These are phyloP conservation scores for Apis florea DNA, from an alignment of 1,140 invertebrate species.

Conservation along the genomic window DNA sequence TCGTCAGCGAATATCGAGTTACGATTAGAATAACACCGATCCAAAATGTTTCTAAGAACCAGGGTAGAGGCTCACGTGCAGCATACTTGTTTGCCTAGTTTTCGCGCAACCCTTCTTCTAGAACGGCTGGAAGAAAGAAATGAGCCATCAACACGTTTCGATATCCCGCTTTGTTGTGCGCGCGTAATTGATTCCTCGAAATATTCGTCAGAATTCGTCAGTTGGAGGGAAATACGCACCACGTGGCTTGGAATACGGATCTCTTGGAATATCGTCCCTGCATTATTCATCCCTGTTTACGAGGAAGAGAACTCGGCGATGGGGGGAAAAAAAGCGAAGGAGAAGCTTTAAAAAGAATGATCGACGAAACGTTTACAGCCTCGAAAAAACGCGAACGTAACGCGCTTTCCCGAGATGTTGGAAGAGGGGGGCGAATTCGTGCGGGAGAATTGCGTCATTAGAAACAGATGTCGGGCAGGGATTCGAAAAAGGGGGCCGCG, in stretches of 20 bases:
- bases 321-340: no score
- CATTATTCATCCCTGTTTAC: slow-evolving; percentile 31
- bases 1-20: slow-evolving; percentile 28
- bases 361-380: no score
- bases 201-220: slow-evolving; percentile 34
- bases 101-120: slow-evolving; percentile 19
- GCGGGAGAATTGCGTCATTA: slow-evolving; percentile 16
- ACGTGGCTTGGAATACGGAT: not conserved
- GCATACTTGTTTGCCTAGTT: slow-evolving; percentile 38
- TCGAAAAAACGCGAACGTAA: not conserved
- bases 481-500: not conserved
- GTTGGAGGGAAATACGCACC: slow-evolving; percentile 29
- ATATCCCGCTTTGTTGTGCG: slow-evolving; percentile 41
- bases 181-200: slow-evolving; percentile 49
- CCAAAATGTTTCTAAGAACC: slow-evolving; percentile 34
- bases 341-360: no score
- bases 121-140: slow-evolving; percentile 46
- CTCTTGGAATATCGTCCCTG: slow-evolving; percentile 24
- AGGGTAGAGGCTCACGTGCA: no score
- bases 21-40: slow-evolving; percentile 20
- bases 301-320: not conserved
- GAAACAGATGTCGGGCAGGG: slow-evolving; percentile 42
- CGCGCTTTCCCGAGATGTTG: not conserved
- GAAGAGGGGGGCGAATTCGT: not conserved
- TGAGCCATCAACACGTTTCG: slow-evolving; percentile 42